These are phyloP conservation scores for Gallinago paraguaiae DNA, from an alignment of 2,113 vertebrate genomes.

Conservation along the genomic window DNA sequence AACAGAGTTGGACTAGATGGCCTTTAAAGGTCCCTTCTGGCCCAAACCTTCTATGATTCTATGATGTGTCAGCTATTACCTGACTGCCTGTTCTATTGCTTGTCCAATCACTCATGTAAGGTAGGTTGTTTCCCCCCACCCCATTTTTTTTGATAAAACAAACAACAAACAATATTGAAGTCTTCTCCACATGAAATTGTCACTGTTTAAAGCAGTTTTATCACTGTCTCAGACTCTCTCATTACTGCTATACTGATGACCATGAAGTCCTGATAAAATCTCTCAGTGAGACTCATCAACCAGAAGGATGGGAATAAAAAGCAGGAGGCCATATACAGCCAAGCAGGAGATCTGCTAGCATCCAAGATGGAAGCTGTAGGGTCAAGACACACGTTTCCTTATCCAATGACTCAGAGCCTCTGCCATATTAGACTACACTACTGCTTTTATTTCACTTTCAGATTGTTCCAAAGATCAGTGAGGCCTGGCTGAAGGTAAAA, in stretches of 20 bases:
- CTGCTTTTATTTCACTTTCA: background rate
- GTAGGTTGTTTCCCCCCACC: background rate
- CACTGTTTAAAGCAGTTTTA: background rate
- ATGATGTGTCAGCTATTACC: background rate
- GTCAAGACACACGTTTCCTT: background rate
- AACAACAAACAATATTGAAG: background rate
- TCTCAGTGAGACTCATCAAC: background rate
- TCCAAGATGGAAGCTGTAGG: background rate
- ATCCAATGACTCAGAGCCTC: background rate
- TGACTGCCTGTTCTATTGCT: background rate
- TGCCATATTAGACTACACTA: background rate
- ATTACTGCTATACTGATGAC: background rate
- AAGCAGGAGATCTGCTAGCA: background rate
- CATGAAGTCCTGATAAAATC: background rate
- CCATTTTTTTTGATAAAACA: background rate
- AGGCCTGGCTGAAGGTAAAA: background rate
- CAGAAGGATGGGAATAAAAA: background rate
- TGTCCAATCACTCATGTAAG: rapidly evolving
- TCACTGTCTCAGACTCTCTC: background rate
- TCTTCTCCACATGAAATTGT: background rate
- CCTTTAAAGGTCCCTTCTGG: background rate
- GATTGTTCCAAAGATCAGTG: background rate
- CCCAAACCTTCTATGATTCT: background rate
- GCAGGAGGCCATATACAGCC: background rate
- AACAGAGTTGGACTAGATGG: background rate